Evolutionary conservation across 2,797 vertebrate species (phyloP).

Genomic region (Sebastes nivosus): DNA sequence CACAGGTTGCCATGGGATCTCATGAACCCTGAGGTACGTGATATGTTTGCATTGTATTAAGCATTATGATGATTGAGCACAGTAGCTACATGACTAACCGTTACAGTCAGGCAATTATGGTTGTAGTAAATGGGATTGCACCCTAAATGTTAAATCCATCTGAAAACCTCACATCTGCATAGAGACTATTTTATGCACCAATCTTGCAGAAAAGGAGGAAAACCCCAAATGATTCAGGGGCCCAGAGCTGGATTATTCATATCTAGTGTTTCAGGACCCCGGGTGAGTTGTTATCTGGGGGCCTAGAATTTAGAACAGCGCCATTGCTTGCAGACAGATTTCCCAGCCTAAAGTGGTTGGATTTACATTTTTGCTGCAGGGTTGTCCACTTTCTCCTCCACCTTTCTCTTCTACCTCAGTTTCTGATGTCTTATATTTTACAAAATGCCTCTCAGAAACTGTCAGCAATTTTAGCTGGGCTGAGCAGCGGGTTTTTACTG

Average conservation of each 20-base stretch:
- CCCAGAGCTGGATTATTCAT: constrained; percentile 17
- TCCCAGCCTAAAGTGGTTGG: constrained; percentile 3
- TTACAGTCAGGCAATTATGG: not conserved
- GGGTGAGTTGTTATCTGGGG: not conserved
- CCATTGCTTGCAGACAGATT: constrained; percentile 2
- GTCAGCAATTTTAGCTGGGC: not conserved
- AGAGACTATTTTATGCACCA: not conserved
- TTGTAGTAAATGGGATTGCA: not conserved
- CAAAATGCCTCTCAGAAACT: not conserved
- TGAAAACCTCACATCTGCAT: constrained; percentile 8
- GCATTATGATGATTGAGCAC: not conserved
- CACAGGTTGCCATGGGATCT: not conserved
- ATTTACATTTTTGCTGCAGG: constrained; percentile 23
- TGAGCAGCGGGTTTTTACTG: not conserved
- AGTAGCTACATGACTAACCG: not conserved
- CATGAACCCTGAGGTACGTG: not conserved
- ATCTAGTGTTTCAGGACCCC: constrained; percentile 17
- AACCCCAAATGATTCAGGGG: constrained; percentile 7
- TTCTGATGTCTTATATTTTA: not conserved
- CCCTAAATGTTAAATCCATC: constrained; percentile 11
- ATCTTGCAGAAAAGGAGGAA: not conserved
- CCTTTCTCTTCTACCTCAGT: not conserved
- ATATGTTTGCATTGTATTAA: not conserved
- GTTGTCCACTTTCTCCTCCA: not conserved
- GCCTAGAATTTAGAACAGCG: constrained; percentile 4